Percentiles rank a stretch among this genome's conserved stretches.
phyloP scores from a whole-genome alignment of 2,797 vertebrate species.

The Epinephelus malabaricus region DNA sequence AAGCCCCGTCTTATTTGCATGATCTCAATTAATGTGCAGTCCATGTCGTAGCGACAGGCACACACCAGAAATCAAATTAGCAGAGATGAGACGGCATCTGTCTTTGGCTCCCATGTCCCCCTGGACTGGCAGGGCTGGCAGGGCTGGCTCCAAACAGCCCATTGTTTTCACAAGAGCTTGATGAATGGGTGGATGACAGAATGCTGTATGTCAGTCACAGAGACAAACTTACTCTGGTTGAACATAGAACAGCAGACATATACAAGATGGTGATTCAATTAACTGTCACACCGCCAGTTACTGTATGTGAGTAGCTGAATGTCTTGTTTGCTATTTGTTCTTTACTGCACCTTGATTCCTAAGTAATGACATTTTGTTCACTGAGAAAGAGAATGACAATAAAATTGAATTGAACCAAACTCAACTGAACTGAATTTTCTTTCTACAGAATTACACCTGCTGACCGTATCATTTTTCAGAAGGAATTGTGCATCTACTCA shows the following conservation, averaged over 20 bases:
- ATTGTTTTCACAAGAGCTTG: constrained; percentile 71
- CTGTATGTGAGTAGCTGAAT: constrained; percentile 10
- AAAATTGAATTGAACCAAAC: no score
- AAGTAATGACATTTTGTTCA: no score
- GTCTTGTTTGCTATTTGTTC: no score
- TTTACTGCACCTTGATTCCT: no score
- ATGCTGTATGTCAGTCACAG: constrained; percentile 64
- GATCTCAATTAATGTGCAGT: constrained; percentile 79
- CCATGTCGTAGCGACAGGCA: constrained; percentile 69
- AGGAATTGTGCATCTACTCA: no score
- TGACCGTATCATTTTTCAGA: no score
- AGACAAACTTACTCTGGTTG: constrained; percentile 61
- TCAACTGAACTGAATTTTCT: no score
- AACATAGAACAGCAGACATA: constrained; percentile 61
- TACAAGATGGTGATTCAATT: constrained; percentile 68
- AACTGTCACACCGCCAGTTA: constrained; percentile 48
- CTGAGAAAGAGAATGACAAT: no score
- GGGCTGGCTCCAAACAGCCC: constrained; percentile 63
- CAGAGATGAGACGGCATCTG: constrained; percentile 80
- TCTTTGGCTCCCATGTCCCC: constrained; percentile 73
- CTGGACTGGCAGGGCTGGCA: constrained; percentile 69
- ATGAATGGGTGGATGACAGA: constrained; percentile 72
- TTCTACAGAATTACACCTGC: no score
- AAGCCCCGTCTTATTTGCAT: constrained; percentile 80
- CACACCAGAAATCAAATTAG: constrained; percentile 84